Base-by-base conservation (phyloP, 2,888 invertebrate genomes). In the Campoplex nolae region DNA sequence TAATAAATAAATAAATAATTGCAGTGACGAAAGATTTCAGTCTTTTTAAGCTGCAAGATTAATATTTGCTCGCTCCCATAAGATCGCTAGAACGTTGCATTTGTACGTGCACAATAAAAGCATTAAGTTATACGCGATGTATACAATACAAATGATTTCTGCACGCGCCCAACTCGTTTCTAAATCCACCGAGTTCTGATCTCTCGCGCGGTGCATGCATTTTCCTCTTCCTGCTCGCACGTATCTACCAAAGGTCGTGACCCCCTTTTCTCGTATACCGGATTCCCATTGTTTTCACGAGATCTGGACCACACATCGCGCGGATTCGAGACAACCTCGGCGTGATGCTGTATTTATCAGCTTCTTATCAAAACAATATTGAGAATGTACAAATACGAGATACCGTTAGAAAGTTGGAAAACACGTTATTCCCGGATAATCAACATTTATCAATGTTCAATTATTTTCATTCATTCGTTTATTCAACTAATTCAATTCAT, bases 201-300 rank as follows among this genome's bases (percentile, higher is more conserved):
- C 62, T 32, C 32, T 85, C 62, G 13, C 16, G 62, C 62, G 32
- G 42, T 62, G 62, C 18, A 81, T 73, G 62, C 8, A 75, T 73
- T 71, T 77, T 83, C 42, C 71, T 54, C 77, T 32, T 71, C 77
- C 42, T 51, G 62, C 65, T 51, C 16, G 77, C 83, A 67, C 77
- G 70, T 83, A 75, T 75, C 42, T 42, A 23, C 23, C 56, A 71
- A 51, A 65, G 71, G 81, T 83, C 85, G 89, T 85, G 88, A 89
- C 83, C 88, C 73, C 73, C 54, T 54, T 62, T 62, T 62, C 62
- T 62, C 32, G 62, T 79, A 88, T 87, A 85, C 89, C 83, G 88
- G 83, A 86, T 89, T 88, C 84, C 81, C 88, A 89, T 89, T 89
- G 89, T 88, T 83, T 67, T 79, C 75, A 54, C 51, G 73, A 74